Base-by-base conservation (phyloP, 2,797 vertebrate genomes). In the Acipenser ruthenus region DNA sequence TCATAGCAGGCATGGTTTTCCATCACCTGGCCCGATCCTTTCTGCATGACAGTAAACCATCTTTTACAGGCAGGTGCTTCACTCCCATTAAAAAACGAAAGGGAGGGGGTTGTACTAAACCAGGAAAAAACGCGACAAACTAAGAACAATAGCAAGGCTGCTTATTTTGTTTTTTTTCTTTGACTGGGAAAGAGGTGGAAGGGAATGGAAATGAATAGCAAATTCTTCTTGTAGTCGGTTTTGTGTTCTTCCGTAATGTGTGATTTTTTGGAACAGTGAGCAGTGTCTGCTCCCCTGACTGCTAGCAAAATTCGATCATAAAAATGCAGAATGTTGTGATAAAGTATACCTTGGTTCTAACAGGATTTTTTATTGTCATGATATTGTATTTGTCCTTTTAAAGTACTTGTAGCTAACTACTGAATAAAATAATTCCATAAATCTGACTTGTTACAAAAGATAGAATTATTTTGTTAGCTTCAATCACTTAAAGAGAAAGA, bases 31-130 rank as follows among this genome's bases (percentile, higher is more conserved):
- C 60, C 52, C 67, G 50, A 65, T 74, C 70, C 69, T 65, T 68
- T 65, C 65, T 37, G 23, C 23, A 37, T 37, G 23, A 37, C 23
- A 37, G 23, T 37, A 37, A 37, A 37, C 23, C 23, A 37, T 55
- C 66, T 66, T 73, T 73, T 73, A 71, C 68, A 68, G 70, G 73
- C 71, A 79, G 71, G 75, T 77, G 67, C 64, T 76, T 69, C 53
- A 63, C 71, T 68, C 56, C 66, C 69, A 65, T 12, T 10, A 49
- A 62, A 49, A 37, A 49, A 37, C 61, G 69, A 68, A 67, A 10
- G 18, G 63, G 10, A 64, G 52, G 67, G 65, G 51, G 62, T 61
- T 63, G 63, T 61, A 18, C 60, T 51, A 69, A 66, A 73, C 72
- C 73, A 71, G 73, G 53, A 61, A 70, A 72, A 56, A 66, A 69